Evolutionary conservation across 2,888 invertebrate genomes (phyloP), one percentile per base, ranked within the genome.

Genomic region (Trissolcus japonicus): DNA sequence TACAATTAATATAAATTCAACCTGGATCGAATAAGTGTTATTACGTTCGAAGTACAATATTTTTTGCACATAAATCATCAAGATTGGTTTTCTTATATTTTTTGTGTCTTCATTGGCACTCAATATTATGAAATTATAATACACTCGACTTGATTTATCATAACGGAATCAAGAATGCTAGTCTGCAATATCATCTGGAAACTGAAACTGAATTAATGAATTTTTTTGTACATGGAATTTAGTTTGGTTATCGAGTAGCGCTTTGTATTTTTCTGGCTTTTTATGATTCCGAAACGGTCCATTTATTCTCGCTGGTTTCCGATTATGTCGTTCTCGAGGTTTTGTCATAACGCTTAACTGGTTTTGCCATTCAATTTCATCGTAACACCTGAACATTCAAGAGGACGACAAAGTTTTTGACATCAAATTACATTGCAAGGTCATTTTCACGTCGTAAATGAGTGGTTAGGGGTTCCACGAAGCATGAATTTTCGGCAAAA

Each of bases 231-330:
- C 35, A 2, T 35, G 9, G 9, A 35, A 25, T 25, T 25, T 25
- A 25, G 35, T 35, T 11, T 35, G 9, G 11, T 9, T 35, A 35
- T 35, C 11, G 11, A 35, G 35, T 35, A 35, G 35, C 35, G 9
- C 11, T 46, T 66, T 50, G 53, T n/a, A 57, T 55, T 63, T 71
- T 75, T 74, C 50, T 54, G 51, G 67, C 54, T 69, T 51, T 67
- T 69, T 66, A 35, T 35, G 7, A 35, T 35, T 1, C 35, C 11
- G 11, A 43, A 16, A 74, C 59, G 59, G 29, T 46, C 60, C 59
- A 73, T 71, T 72, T 66, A 63, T 76, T 68, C 77, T 77, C 67
- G 79, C 72, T 74, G 74, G 71, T 63, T 60, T 79, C 67, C 56
- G 62, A 74, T 74, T 74, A 74, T 76, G 74, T 71, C 63, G 71